These are phyloP conservation scores for Orchestia grillus DNA, from an alignment of 1,140 invertebrate species.

Conservation along the genomic window DNA sequence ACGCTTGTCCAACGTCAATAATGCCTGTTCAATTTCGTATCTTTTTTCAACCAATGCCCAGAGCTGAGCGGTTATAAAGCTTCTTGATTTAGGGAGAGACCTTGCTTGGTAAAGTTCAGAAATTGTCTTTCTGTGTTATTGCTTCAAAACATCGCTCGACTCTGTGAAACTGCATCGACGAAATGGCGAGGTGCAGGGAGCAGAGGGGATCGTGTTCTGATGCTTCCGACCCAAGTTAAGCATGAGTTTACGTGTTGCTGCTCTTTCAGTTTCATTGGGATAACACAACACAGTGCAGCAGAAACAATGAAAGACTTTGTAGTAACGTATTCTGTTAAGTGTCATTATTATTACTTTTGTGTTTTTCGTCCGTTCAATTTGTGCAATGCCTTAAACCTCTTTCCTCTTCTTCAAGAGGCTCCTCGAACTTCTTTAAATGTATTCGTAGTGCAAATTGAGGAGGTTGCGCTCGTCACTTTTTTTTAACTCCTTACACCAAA, in stretches of 20 bases:
- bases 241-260: not conserved
- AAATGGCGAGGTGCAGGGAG: not conserved
- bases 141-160: not conserved
- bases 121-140: not conserved
- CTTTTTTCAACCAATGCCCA: no score
- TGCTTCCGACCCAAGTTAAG: not conserved
- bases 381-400: not conserved
- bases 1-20: no score
- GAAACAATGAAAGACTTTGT: not conserved
- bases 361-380: not conserved
- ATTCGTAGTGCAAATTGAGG: no score
- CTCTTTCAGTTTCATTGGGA: not conserved
- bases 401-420: no score
- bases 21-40: not conserved
- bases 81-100: not conserved
- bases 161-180: not conserved
- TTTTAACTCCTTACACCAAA: no score
- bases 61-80: no score
- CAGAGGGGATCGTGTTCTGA: not conserved
- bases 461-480: no score
- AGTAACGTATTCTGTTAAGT: not conserved
- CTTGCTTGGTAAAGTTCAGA: not conserved
- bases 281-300: not conserved
- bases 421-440: no score
- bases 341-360: not conserved